Evolutionary conservation across 1,140 invertebrate genomes (phyloP).

Genomic region (Drosophila biarmipes): DNA sequence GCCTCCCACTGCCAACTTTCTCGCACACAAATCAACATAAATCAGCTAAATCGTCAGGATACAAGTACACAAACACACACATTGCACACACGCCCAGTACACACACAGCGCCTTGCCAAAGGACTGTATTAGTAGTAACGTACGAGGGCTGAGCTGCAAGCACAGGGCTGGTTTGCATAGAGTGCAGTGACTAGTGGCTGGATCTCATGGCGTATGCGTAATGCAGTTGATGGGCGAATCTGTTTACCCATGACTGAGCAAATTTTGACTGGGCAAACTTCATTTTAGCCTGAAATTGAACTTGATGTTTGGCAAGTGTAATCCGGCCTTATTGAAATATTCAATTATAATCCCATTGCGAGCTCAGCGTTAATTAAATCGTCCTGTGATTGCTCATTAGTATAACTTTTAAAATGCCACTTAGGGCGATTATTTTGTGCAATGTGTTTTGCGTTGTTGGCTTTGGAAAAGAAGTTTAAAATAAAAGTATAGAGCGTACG

Average conservation of each 20-base stretch:
- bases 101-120: constrained; percentile 24
- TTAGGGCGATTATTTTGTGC: background rate
- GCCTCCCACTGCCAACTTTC: constrained; percentile 55
- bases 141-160: constrained; percentile 57
- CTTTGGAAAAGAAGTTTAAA: no score
- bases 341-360: constrained; percentile 24
- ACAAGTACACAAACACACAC: constrained; percentile 52
- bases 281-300: constrained; percentile 51
- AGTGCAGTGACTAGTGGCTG: constrained; percentile 50
- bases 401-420: background rate
- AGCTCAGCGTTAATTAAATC: constrained; percentile 36
- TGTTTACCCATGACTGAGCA: constrained; percentile 53
- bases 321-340: constrained; percentile 39
- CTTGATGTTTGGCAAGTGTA: constrained; percentile 50
- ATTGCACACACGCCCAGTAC: constrained; percentile 8
- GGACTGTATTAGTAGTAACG: constrained; percentile 68
- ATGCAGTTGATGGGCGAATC: constrained; percentile 52
- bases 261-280: constrained; percentile 52
- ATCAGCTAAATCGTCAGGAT: constrained; percentile 78
- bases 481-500: no score
- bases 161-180: constrained; percentile 38
- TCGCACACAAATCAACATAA: constrained; percentile 80
- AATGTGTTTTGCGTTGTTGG: no score
- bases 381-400: constrained; percentile 25
- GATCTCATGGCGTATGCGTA: constrained; percentile 53